A percentile compares a stretch with the other conserved stretches of the same genome.
Evolutionary conservation across 2,888 invertebrate species (phyloP).

Genomic region (Ectemnius cavifrons): DNA sequence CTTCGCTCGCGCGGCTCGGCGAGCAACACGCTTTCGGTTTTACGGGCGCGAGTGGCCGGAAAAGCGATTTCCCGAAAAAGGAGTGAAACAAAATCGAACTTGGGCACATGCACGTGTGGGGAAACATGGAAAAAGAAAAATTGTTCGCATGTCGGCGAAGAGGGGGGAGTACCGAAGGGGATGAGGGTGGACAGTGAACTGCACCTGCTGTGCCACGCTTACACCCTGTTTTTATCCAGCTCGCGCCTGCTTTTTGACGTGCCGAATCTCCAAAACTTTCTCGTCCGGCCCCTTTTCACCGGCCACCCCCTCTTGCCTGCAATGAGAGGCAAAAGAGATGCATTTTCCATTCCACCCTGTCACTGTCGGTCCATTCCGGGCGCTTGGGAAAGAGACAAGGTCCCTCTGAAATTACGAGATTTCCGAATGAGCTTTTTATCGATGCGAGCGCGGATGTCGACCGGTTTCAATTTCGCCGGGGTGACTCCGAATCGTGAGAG

Average conservation of each 20-base stretch:
- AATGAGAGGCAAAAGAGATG: neutral
- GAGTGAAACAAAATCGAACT: constrained; percentile 41
- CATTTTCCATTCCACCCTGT: neutral
- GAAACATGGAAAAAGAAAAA: constrained; percentile 56
- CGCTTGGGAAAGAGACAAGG: neutral
- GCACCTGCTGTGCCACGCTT: constrained; percentile 41
- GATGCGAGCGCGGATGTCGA: neutral
- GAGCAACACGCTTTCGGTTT: constrained; percentile 61
- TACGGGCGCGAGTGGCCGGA: constrained; percentile 60
- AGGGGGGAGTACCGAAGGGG: neutral
- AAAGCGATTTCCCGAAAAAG: constrained; percentile 56
- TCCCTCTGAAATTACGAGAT: constrained; percentile 10
- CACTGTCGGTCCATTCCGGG: neutral
- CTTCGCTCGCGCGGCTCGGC: constrained; percentile 17
- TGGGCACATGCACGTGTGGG: constrained; percentile 22
- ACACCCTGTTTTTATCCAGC: constrained; percentile 2
- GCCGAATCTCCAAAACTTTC: too few relatives aligned
- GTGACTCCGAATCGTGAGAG: neutral
- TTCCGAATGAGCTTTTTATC: constrained; percentile 7
- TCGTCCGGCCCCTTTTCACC: too few relatives aligned
- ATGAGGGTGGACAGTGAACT: constrained; percentile 21
- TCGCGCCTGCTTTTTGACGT: too few relatives aligned
- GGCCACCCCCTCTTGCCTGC: too few relatives aligned
- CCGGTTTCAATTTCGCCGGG: constrained; percentile 1
- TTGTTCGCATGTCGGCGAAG: constrained; percentile 44